phyloP scores from a whole-genome alignment of 2,888 invertebrate species.

The Nezara viridula region DNA sequence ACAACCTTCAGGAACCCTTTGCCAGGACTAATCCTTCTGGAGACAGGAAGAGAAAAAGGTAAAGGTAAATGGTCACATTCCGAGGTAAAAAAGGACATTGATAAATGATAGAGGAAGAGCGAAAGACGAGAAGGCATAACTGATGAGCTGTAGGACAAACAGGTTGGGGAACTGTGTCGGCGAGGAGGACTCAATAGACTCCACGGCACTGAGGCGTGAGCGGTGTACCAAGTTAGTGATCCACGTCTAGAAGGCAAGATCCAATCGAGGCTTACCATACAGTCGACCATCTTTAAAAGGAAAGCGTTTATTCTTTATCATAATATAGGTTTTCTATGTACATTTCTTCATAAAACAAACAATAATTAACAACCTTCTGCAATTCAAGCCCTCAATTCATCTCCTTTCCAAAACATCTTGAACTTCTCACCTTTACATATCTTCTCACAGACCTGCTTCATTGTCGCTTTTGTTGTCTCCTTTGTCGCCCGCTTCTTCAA shows the following conservation, averaged over 20 bases:
- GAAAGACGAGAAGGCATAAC: slow-evolving; percentile 38
- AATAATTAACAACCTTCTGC: too few species aligned
- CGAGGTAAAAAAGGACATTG: slow-evolving; percentile 53
- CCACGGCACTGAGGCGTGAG: not conserved
- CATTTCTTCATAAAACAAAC: too few species aligned
- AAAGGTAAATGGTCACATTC: slow-evolving; percentile 59
- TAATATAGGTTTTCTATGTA: too few species aligned
- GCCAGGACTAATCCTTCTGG: slow-evolving; percentile 37
- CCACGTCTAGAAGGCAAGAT: not conserved
- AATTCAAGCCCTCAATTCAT: too few species aligned
- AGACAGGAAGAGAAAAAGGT: slow-evolving; percentile 60
- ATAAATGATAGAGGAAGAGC: slow-evolving; percentile 59
- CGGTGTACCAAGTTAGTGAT: not conserved
- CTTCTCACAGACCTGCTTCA: too few species aligned
- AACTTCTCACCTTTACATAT: too few species aligned
- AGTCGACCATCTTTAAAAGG: not conserved
- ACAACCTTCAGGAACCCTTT: slow-evolving; percentile 40
- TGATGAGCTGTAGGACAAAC: slow-evolving; percentile 33
- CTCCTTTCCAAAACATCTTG: too few species aligned
- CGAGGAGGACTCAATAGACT: slow-evolving; percentile 41
- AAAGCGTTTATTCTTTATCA: not conserved
- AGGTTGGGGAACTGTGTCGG: not conserved
- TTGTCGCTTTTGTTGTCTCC: too few species aligned
- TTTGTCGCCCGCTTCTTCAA: too few species aligned
- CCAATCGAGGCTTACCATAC: not conserved